Evolutionary conservation across 2,113 vertebrate genomes (phyloP), one percentile per base, ranked within the genome.

Genomic region (Ondatra zibethicus): DNA sequence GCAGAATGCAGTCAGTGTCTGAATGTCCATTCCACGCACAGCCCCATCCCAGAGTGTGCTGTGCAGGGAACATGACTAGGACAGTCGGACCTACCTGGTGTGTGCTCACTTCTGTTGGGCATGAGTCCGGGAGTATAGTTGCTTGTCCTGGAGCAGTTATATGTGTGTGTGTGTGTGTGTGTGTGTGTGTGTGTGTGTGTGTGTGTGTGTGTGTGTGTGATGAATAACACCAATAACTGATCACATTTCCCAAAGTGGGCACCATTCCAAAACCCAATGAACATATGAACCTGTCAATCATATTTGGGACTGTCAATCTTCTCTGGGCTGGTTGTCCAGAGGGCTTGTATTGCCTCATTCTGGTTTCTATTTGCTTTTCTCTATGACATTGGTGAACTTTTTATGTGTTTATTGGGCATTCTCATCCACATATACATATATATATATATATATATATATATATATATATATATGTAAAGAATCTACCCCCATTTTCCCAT

Each of bases 201-300:
- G 33, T 39, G n/a, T 39, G 13, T 4, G 63, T 66, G 23, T 6
- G 61, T 65, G 47, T 7, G n/a, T 11, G 10, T 6, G 31, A 19
- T 0, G 27, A 66, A 84, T 1, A 7, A 2, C 0, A 63, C 50
- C 78, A 17, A 1, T 45, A 27, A 85, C 8, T 19, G 58, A 85
- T 3, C n/a, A 2, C 13, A 2, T 4, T 58, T 25, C 39, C 31
- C 50, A 14, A 0, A 27, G 33, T 1, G 7, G 19, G 10, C 2
- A 10, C 66, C 17, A 3, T 3, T 16, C 21, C 8, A 10, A 3
- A 3, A 10, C 23, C 3, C 16, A 3, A 4, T 1, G 25, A 73
- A n/a, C 36, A 7, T 58, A n/a, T 55, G 36, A 73, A 29, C n/a
- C 70, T 55, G 36, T n/a, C 47, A 1, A 1, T 7, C 14, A 19